Evolutionary conservation across 2,888 invertebrate species (phyloP).

Genomic region (Ophonus ardosiacus): DNA sequence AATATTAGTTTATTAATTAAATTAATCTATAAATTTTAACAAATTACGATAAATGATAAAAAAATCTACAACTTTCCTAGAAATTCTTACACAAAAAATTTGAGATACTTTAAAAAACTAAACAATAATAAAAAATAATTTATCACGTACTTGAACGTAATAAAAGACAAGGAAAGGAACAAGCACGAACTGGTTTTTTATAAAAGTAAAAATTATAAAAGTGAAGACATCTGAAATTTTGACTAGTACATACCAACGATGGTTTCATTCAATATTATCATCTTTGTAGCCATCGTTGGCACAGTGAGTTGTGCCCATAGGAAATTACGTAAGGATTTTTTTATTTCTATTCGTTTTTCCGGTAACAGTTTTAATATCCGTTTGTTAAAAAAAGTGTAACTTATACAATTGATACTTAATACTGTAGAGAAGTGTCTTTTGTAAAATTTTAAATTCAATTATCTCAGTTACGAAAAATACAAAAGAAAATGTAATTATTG

Average conservation of each 20-base stretch:
- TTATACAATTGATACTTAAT: too few relatives aligned
- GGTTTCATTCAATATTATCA: not conserved
- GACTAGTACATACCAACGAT: not conserved
- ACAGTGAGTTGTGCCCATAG: not conserved
- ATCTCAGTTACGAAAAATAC: too few relatives aligned
- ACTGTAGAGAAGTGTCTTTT: too few relatives aligned
- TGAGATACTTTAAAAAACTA: too few relatives aligned
- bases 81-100: not conserved
- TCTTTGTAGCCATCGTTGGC: not conserved
- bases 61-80: not conserved
- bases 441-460: too few relatives aligned
- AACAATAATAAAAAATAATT: not conserved
- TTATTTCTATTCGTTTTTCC: not conserved
- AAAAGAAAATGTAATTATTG: too few relatives aligned
- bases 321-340: conserved; percentile 4
- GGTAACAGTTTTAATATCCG: too few relatives aligned
- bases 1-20: too few relatives aligned
- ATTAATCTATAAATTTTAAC: not conserved
- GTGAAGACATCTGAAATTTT: not conserved
- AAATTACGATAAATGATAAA: not conserved
- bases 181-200: not conserved
- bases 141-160: not conserved
- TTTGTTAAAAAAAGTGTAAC: too few relatives aligned
- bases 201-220: not conserved
- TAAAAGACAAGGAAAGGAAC: not conserved